phyloP scores from a whole-genome alignment of 1,140 invertebrate species.

The Cyclina sinensis region DNA sequence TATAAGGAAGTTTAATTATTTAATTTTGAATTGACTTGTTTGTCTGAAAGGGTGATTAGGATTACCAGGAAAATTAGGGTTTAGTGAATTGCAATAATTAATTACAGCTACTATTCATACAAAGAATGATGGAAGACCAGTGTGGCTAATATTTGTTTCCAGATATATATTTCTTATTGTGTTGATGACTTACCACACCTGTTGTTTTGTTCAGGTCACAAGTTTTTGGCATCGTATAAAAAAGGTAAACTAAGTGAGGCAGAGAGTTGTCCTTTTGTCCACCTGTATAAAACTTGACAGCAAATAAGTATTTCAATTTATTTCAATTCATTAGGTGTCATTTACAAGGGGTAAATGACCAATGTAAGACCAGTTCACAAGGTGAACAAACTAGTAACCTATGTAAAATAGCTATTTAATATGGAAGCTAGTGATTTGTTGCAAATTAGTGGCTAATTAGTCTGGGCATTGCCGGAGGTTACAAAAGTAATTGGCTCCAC shows the following conservation, averaged over 20 bases:
- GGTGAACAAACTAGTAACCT: constrained; percentile 32
- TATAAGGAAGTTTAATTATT: too few species aligned
- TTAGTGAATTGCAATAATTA: too few species aligned
- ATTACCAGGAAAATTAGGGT: too few species aligned
- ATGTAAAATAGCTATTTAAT: constrained; percentile 36
- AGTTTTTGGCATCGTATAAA: constrained; percentile 7
- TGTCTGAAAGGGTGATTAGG: too few species aligned
- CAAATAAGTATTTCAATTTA: constrained; percentile 49
- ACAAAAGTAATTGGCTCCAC: constrained; percentile 25
- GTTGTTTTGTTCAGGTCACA: background rate
- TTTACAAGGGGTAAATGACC: constrained; percentile 31
- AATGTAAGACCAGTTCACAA: background rate
- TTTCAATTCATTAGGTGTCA: constrained; percentile 52
- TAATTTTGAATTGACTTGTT: too few species aligned
- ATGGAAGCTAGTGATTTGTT: constrained; percentile 30
- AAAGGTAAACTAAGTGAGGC: background rate
- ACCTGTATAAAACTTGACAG: constrained; percentile 29
- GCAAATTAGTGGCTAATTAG: constrained; percentile 37
- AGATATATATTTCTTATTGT: background rate
- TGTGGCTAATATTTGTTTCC: background rate
- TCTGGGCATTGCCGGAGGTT: background rate
- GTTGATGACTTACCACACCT: background rate
- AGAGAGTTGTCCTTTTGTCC: constrained; percentile 26
- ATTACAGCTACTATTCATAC: too few species aligned
- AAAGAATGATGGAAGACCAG: background rate